Percentiles rank a stretch among this genome's conserved stretches.
These are phyloP conservation scores for Drosophila diplacantha DNA, from an alignment of 2,888 invertebrate species.

Conservation along the genomic window DNA sequence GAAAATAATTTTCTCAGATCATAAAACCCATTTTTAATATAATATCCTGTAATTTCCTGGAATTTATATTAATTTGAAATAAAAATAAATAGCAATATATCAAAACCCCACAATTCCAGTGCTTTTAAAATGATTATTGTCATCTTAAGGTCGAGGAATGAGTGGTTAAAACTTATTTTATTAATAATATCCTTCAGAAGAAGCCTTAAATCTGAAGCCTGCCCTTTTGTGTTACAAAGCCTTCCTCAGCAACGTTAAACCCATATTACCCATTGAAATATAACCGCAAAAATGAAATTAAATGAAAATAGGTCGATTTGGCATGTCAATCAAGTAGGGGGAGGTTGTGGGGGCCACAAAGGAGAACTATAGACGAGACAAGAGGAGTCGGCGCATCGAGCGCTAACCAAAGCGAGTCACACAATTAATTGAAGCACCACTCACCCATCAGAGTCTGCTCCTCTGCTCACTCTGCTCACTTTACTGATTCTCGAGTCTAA, in stretches of 20 bases:
- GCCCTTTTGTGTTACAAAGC: not conserved
- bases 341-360: not conserved
- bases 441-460: slow-evolving; percentile 3
- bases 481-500: slow-evolving; percentile 13
- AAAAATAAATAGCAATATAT: not conserved
- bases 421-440: slow-evolving; percentile 60
- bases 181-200: not conserved
- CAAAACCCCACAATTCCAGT: not conserved
- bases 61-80: not conserved
- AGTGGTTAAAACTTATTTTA: not conserved
- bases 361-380: slow-evolving; percentile 16
- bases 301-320: slow-evolving; percentile 53
- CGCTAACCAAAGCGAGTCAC: slow-evolving; percentile 59
- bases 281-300: slow-evolving; percentile 21
- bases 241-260: not conserved
- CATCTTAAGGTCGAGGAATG: not conserved
- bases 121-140: not conserved
- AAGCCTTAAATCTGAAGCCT: not conserved
- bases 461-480: slow-evolving; percentile 18
- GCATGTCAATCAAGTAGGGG: slow-evolving; percentile 39
- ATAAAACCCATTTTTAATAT: not conserved
- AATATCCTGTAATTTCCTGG: not conserved
- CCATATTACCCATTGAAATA: not conserved
- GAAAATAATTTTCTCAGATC: not conserved
- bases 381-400: slow-evolving; percentile 51